Evolutionary conservation across 2,797 vertebrate species (phyloP), one percentile per base, ranked within the genome.

Genomic region (Threskiornis aethiopicus): DNA sequence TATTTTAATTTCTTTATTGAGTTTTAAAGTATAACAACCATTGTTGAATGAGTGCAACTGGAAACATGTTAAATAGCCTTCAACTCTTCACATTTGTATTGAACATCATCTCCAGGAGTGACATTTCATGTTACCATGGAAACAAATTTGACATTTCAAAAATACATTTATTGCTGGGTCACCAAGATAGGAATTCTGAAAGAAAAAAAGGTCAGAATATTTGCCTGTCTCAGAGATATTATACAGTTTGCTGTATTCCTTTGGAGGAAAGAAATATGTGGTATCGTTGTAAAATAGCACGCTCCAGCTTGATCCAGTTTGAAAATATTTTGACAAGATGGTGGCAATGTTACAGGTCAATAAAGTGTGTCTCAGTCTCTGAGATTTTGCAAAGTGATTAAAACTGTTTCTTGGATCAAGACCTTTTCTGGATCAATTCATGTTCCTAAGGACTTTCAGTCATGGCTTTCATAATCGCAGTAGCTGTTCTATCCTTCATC

Each of bases 101-200:
- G 90, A 95, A 91, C 83, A 96, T 97, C 85, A 96, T 97, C 95
- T 95, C 77, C 91, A 98, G 89, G 94, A 97, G 89, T 97, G 97
- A 96, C 93, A 97, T 97, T 96, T 96, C 96, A 73, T 81, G 96
- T 98, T 98, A 82, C 97, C 97, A 98, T 97, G 97, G 97, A 97
- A 98, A 98, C 96, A 92, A 91, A 95, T 90, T 95, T 97, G 96
- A 97, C 95, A 96, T 96, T 93, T 97, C 92, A 97, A 97, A 97
- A 98, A 96, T 95, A 94, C 96, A 78, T 96, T 98, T 98, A 97
- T 97, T 96, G 94, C 86, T 98, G 93, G 97, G 97, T 98, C 94
- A 98, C 91, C 94, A 94, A 81, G 93, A 96, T 96, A 93, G 84
- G 95, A 92, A 95, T 96, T 94, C 55, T 96, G 87, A 96, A 92